Evolutionary conservation across 2,797 vertebrate genomes (phyloP), one percentile per base, ranked within the genome.

Genomic region (Pachyuromys duprasi): DNA sequence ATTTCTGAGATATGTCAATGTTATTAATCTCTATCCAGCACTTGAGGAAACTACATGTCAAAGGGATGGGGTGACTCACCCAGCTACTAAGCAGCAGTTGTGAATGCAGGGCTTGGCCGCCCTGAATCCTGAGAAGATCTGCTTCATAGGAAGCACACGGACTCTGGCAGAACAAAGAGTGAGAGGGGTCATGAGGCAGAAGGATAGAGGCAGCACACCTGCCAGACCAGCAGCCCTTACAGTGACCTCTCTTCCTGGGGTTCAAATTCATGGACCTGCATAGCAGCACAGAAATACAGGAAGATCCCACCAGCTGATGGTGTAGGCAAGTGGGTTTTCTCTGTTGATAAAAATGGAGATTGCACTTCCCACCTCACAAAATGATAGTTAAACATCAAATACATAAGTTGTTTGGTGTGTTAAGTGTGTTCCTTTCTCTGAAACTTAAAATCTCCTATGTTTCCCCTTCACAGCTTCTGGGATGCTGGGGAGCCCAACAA

Each of bases 401-500:
- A 80, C n/a, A 11, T 36, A 36, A 60, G 45, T 84, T 45, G 67
- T n/a, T 63, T 93, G 6, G 12, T 65, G 12, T 42, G 31, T 53
- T 20, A 31, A 17, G 26, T 57, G 49, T 49, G 49, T 8, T 63
- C 36, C 12, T 70, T 15, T 75, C 28, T 4, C 42, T 76, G 15
- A 49, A 18, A 86, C 49, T 49, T 86, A 55, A 90, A 69, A 42
- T 82, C 31, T 57, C 57, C 49, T 4, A 0, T 62, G 9, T 76
- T 28, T 26, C 12, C 94, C 28, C 87, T 49, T 89, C 86, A 60
- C 90, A 98, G 97, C 70, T 98, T 97, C 96, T 98, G 97, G 97
- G 97, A 97, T 18, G 15, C 0, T 26, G 97, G 97, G 13, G 97
- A 98, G 14, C 97, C 97, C 39, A 98, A 97, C 67, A 97, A 98